Conservation (phyloP, 2,797 vertebrate species). For the Dryobates pubescens region DNA sequence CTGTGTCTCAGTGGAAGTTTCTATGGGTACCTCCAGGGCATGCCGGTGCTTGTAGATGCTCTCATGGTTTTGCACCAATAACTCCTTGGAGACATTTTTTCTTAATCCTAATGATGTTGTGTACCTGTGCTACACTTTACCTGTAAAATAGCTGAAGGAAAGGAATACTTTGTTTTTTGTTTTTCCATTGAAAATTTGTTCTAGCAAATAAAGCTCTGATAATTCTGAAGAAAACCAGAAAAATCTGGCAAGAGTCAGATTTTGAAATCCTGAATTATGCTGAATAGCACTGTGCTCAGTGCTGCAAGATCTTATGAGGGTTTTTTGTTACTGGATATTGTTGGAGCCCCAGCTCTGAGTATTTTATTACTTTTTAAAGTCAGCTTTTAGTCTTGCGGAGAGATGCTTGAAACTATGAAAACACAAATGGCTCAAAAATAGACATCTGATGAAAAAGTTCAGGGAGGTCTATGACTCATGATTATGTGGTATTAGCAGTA, state of each 20-base stretch:
- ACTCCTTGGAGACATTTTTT: background rate
- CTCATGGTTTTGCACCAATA: background rate
- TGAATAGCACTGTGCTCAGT: background rate
- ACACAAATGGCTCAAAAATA: conserved; percentile 26
- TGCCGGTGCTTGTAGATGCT: background rate
- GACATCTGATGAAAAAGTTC: background rate
- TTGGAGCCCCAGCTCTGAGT: background rate
- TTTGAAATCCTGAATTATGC: background rate
- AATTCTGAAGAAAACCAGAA: conserved; percentile 11
- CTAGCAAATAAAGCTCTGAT: background rate
- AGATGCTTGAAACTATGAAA: conserved; percentile 31
- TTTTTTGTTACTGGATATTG: conserved; percentile 15
- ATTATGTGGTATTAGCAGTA: conserved; percentile 4
- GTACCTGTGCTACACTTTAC: background rate
- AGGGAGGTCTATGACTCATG: conserved; percentile 16
- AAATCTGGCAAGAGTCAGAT: background rate
- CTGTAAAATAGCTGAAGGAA: background rate
- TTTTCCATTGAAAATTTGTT: background rate
- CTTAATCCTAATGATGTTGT: background rate
- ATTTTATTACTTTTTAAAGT: conserved; percentile 20
- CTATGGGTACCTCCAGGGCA: background rate
- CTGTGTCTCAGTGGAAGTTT: background rate
- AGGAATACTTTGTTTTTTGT: background rate
- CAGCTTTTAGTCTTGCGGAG: conserved; percentile 10
- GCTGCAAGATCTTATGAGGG: background rate